Base-by-base conservation (phyloP, 2,888 invertebrate genomes). In the Acrobasis repandana region DNA sequence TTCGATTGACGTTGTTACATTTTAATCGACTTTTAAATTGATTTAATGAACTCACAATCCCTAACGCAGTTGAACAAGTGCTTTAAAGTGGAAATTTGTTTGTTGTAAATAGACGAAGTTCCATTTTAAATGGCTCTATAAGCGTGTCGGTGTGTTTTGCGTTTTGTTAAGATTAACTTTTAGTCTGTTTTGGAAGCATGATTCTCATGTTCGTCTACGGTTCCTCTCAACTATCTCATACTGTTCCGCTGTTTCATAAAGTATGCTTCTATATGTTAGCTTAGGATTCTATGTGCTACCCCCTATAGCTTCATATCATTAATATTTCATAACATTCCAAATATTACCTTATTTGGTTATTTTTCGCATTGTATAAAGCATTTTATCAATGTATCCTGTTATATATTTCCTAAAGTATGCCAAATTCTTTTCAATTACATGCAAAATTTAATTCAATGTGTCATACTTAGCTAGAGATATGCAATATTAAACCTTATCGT, bases 61-160 rank as follows among this genome's bases (percentile, higher is more conserved):
- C 9, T 34, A 51, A 34, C 34, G 33, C n/a, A n/a, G 14, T 49
- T 14, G 20, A 8, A 18, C 6, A 10, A 18, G 9, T 28, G 28
- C 5, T 43, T 56, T 56, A 6, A 43, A 56, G 20, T 20, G 38
- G 36, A 18, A 54, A 28, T 6, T 28, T 28, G 8, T 20, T 5
- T 36, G 15, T 18, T 11, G 14, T 1, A 20, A 9, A 9, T 1
- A 34, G 6, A 48, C n/a, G 8, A 52, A 52, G 6, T 57, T 57
- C 28, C 56, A 28, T 57, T 57, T 57, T 11, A 33, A 57, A 57
- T 34, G 47, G 16, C 28, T 34, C 9, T 9, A 9, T 14, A 65
- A 70, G 64, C 69, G 70, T 65, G 63, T 67, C 67, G 52, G 66
- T 67, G 67, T 67, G 65, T 65, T 63, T 65, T 68, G 62, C 63